Percentiles rank a stretch among this genome's conserved stretches.
These are phyloP conservation scores for Drosophila mulleri DNA, from an alignment of 2,888 invertebrate species.

Conservation along the genomic window DNA sequence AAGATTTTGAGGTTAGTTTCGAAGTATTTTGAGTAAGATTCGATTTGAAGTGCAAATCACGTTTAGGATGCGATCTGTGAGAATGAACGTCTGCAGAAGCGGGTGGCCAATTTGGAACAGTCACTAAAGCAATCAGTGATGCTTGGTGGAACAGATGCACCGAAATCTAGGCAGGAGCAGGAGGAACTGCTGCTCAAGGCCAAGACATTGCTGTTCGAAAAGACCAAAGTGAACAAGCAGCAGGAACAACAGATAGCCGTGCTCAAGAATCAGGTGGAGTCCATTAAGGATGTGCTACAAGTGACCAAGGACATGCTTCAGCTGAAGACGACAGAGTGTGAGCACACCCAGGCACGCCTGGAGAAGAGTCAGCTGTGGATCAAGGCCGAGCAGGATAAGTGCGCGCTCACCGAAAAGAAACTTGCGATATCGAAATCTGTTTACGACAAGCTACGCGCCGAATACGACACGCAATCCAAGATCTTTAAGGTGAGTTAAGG, in stretches of 20 bases:
- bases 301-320: conserved; percentile 93
- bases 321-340: conserved; percentile 91
- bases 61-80: conserved; percentile 78
- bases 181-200: conserved; percentile 87
- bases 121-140: conserved; percentile 83
- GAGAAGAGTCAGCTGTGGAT: conserved; percentile 88
- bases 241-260: conserved; percentile 92
- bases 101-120: conserved; percentile 82
- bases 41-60: not conserved
- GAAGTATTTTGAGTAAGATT: not conserved
- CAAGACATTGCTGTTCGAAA: conserved; percentile 90
- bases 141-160: conserved; percentile 82
- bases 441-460: conserved; percentile 91
- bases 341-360: conserved; percentile 89
- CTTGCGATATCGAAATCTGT: conserved; percentile 90
- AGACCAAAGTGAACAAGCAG: conserved; percentile 91
- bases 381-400: conserved; percentile 90
- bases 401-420: conserved; percentile 89
- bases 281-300: conserved; percentile 92
- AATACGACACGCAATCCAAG: conserved; percentile 91
- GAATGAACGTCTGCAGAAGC: conserved; percentile 83
- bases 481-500: conserved; percentile 87
- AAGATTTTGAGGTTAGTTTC: conserved; percentile 84
- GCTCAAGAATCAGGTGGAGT: conserved; percentile 88
- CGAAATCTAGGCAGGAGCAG: conserved; percentile 83